Evolutionary conservation across 2,797 vertebrate species (phyloP).

Genomic region (Onychomys torridus): DNA sequence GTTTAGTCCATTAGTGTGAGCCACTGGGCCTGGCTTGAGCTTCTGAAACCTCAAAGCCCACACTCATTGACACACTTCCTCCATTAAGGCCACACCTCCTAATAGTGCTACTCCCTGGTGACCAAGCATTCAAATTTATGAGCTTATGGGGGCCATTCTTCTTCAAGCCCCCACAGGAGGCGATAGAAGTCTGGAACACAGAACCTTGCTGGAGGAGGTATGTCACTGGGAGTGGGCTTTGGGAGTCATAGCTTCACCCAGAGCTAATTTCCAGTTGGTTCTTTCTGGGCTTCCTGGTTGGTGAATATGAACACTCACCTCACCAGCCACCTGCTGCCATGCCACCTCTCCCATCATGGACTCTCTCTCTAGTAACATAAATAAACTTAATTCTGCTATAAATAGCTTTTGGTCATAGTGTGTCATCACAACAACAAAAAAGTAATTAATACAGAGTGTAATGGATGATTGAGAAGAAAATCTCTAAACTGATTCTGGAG

Average conservation of each 20-base stretch:
- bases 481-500: not conserved
- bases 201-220: not conserved
- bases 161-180: not conserved
- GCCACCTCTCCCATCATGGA: not conserved
- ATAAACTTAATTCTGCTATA: not conserved
- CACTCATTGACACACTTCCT: not conserved
- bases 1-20: not conserved
- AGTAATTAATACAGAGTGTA: not conserved
- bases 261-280: not conserved
- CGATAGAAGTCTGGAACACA: not conserved
- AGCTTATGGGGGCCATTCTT: not conserved
- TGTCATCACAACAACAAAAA: not conserved
- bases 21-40: not conserved
- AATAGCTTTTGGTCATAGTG: not conserved
- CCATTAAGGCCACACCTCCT: not conserved
- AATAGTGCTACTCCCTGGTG: not conserved
- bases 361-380: not conserved
- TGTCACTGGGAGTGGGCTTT: not conserved
- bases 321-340: not conserved
- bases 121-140: not conserved
- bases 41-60: not conserved
- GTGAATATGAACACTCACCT: not conserved
- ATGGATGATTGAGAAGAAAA: not conserved
- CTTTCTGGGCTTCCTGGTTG: not conserved
- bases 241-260: not conserved